Conservation (phyloP, 1,140 invertebrate species). For the Chironomus tepperi region DNA sequence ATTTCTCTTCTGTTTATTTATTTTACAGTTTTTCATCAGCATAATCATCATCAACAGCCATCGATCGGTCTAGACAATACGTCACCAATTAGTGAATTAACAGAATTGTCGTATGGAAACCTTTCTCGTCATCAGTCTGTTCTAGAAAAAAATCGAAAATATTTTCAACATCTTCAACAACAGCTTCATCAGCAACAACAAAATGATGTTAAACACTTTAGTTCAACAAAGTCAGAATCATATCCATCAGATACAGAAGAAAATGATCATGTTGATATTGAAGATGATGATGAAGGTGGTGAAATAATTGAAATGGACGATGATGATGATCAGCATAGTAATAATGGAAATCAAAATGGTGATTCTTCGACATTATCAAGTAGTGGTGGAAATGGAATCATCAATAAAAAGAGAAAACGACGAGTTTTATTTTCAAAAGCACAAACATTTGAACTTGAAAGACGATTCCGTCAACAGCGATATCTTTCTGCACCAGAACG, state of each 20-base stretch:
- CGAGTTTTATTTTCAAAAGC: constrained; percentile 97
- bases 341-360: constrained; percentile 29
- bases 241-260: constrained; percentile 23
- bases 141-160: constrained; percentile 10
- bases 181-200: constrained; percentile 10
- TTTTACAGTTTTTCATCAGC: constrained; percentile 20
- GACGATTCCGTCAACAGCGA: constrained; percentile 89
- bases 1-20: neutral
- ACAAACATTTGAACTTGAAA: constrained; percentile 92
- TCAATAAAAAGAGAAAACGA: constrained; percentile 87
- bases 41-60: constrained; percentile 5
- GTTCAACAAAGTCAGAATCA: neutral
- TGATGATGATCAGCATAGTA: constrained; percentile 47
- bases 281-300: constrained; percentile 44
- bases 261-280: constrained; percentile 33
- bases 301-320: constrained; percentile 42
- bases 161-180: constrained; percentile 12
- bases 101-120: constrained; percentile 6
- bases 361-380: constrained; percentile 25
- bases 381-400: constrained; percentile 42
- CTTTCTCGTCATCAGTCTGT: neutral
- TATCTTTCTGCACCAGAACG: constrained; percentile 93
- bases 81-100: neutral
- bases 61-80: neutral
- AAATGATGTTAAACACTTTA: neutral